Percentiles rank a stretch among this genome's conserved stretches.
phyloP scores from a whole-genome alignment of 2,113 vertebrate species.

The Sula dactylatra region DNA sequence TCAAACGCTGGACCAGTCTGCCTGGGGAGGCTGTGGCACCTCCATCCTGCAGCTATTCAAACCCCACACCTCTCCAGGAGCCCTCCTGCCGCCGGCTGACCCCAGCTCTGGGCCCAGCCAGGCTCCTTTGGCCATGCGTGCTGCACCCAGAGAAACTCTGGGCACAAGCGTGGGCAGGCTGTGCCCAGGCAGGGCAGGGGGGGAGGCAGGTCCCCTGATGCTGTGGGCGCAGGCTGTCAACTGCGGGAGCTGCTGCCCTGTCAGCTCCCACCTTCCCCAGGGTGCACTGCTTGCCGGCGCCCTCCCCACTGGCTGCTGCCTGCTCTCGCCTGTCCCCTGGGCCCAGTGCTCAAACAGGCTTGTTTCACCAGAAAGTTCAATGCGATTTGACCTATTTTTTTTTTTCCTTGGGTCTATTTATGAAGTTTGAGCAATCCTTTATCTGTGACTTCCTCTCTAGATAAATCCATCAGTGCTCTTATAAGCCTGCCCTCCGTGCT shows the following conservation, averaged over 20 bases:
- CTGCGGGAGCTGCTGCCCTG: accelerated
- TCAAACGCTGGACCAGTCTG: not conserved
- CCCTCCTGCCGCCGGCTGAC: not conserved
- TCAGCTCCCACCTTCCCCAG: not conserved
- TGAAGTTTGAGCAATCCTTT: slow-evolving; percentile 27
- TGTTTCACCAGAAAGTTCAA: slow-evolving; percentile 16
- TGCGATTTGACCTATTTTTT: slow-evolving; percentile 40
- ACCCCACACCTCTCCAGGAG: not conserved
- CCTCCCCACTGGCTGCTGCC: not conserved
- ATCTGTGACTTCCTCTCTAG: slow-evolving; percentile 6
- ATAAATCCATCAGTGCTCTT: not conserved
- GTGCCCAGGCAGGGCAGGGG: not conserved
- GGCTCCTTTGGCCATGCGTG: not conserved
- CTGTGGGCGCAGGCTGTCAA: not conserved
- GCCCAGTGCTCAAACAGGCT: not conserved
- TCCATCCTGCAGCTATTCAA: not conserved
- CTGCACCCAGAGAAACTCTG: not conserved
- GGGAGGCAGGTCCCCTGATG: not conserved
- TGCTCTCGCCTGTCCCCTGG: not conserved
- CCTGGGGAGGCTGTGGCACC: not conserved
- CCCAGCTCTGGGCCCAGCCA: not conserved
- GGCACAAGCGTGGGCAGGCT: not conserved
- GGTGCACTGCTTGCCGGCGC: not conserved
- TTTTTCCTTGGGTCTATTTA: slow-evolving; percentile 19
- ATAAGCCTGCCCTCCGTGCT: accelerated